Evolutionary conservation across 2,797 vertebrate genomes (phyloP).

Genomic region (Esox lucius): DNA sequence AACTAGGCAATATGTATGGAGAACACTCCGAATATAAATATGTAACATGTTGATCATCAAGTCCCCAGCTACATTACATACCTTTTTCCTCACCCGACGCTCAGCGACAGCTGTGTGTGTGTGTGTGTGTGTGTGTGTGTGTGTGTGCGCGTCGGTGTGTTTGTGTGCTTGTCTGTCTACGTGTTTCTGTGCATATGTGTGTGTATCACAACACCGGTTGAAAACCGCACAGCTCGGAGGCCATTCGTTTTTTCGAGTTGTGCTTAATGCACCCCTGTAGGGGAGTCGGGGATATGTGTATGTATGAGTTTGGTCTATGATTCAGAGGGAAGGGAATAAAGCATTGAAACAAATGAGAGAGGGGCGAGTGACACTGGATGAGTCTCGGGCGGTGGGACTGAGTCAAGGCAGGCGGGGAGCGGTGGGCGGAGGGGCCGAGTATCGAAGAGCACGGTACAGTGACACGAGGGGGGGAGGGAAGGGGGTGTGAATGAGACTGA

Average conservation of each 20-base stretch:
- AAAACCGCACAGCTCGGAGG: slow-evolving; percentile 38
- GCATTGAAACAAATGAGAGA: neutral
- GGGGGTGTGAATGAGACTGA: neutral
- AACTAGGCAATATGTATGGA: neutral
- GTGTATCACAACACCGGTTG: slow-evolving; percentile 12
- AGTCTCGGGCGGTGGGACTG: slow-evolving; percentile 8
- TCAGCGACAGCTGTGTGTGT: neutral
- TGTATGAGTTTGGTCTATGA: slow-evolving; percentile 45
- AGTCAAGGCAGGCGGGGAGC: slow-evolving; percentile 4
- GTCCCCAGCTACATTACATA: slow-evolving; percentile 7
- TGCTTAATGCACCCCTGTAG: slow-evolving; percentile 46
- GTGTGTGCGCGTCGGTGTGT: no score
- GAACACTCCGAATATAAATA: neutral
- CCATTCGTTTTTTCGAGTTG: slow-evolving; percentile 60
- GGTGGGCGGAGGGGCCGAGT: neutral
- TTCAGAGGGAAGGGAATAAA: neutral
- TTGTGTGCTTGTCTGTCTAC: neutral
- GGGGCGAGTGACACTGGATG: neutral
- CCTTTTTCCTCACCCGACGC: neutral
- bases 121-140: neutral
- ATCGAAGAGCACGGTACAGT: no score
- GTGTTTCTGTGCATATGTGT: neutral
- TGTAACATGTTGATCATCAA: neutral
- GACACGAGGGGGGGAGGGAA: no score
- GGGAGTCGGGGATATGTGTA: slow-evolving; percentile 44